Conservation (phyloP, 2,888 invertebrate genomes). For the Hetaerina titia region DNA sequence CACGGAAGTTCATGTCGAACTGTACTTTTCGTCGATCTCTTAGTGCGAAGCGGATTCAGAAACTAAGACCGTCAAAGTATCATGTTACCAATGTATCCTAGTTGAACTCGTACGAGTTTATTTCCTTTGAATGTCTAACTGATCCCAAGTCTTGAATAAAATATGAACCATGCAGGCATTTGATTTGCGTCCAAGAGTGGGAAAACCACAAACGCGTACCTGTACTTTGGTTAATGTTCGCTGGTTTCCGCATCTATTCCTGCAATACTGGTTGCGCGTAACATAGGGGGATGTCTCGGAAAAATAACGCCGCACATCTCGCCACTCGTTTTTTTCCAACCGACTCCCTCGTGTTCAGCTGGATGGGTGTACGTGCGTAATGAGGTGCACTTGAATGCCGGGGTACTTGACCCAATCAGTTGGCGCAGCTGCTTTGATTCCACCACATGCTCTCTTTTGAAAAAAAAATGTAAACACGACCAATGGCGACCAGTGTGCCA, state of each 20-base stretch:
- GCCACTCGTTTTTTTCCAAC: background rate
- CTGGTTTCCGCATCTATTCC: background rate
- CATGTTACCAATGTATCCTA: background rate
- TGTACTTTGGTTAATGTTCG: background rate
- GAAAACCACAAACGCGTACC: background rate
- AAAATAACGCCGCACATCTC: background rate
- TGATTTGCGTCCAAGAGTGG: background rate
- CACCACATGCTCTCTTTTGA: background rate
- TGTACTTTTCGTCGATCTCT: too few relatives aligned
- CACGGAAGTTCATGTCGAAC: too few relatives aligned
- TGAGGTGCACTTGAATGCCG: slow-evolving; percentile 25
- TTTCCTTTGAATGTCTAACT: background rate
- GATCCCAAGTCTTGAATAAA: background rate
- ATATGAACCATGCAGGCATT: background rate
- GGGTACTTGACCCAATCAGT: slow-evolving; percentile 37
- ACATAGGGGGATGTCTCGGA: background rate
- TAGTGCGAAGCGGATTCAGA: background rate
- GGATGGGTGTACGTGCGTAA: background rate
- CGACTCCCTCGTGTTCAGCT: background rate
- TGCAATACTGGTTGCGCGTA: background rate
- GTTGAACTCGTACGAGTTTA: background rate
- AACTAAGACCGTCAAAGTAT: background rate
- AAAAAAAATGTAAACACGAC: slow-evolving; percentile 14
- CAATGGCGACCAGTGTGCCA: slow-evolving; percentile 24
- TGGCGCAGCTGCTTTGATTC: slow-evolving; percentile 9